Conservation (phyloP, 2,797 vertebrate genomes). For the Tarsius wallacei region DNA sequence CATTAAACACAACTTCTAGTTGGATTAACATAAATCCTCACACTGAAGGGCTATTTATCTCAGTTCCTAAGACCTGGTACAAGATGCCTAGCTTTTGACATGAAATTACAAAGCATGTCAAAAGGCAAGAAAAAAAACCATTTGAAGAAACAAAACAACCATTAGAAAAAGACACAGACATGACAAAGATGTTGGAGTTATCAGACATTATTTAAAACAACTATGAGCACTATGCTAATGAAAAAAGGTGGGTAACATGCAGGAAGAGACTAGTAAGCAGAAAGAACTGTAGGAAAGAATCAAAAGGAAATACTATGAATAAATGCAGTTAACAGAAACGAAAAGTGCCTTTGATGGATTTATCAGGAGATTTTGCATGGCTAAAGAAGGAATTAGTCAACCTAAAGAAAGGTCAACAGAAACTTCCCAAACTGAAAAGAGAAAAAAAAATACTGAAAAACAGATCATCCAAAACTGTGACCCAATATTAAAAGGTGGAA, state of each 20-base stretch:
- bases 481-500: background rate
- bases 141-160: background rate
- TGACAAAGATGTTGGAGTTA: background rate
- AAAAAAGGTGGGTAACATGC: background rate
- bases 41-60: background rate
- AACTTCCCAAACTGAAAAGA: background rate
- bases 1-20: background rate
- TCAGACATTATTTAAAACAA: background rate
- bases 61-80: background rate
- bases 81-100: background rate
- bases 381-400: background rate
- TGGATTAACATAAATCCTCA: background rate
- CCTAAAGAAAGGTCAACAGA: background rate
- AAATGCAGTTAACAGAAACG: background rate
- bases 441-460: background rate
- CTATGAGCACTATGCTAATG: background rate
- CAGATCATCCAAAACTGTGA: background rate
- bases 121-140: background rate
- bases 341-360: background rate
- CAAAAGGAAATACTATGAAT: background rate
- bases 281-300: background rate
- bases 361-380: background rate
- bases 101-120: background rate
- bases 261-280: background rate
- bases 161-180: background rate